Evolutionary conservation across 2,113 vertebrate species (phyloP).

Genomic region (Tenrec ecaudatus): DNA sequence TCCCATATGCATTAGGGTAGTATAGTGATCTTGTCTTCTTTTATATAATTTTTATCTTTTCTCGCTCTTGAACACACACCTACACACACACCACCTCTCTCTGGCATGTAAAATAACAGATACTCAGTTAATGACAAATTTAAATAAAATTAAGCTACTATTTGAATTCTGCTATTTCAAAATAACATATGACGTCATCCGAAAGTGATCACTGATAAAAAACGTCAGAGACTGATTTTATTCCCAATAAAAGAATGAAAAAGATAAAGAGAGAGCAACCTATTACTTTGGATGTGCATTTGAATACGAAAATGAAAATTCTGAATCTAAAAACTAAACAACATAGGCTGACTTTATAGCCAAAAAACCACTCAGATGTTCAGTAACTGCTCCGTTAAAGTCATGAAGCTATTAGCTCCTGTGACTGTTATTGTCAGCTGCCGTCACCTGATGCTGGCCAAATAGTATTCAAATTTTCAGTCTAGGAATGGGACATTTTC

Average conservation of each 20-base stretch:
- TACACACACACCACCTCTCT: neutral
- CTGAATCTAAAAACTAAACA: too few relatives aligned
- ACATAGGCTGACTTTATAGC: too few relatives aligned
- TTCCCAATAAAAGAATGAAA: conserved; percentile 8
- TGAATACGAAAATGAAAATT: too few relatives aligned
- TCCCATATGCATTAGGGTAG: neutral
- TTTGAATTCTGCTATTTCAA: conserved; percentile 46
- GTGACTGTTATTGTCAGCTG: too few relatives aligned
- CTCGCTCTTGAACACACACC: too few relatives aligned
- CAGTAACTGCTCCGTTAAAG: too few relatives aligned
- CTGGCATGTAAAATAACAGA: conserved; percentile 8
- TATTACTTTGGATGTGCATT: too few relatives aligned
- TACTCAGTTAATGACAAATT: conserved; percentile 40
- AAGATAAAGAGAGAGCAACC: too few relatives aligned
- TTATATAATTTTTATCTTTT: neutral
- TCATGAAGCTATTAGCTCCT: too few relatives aligned
- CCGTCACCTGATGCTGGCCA: conserved; percentile 2
- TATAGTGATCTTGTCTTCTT: neutral
- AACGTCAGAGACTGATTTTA: conserved; percentile 14
- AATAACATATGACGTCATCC: neutral
- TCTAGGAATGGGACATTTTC: neutral
- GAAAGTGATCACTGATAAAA: conserved; percentile 25
- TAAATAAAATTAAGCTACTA: conserved; percentile 62
- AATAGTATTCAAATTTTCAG: conserved; percentile 28
- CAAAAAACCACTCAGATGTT: too few relatives aligned